Percentiles rank a stretch among this genome's conserved stretches.
phyloP scores from a whole-genome alignment of 1,140 invertebrate genomes.

The Caligus rogercresseyi region DNA sequence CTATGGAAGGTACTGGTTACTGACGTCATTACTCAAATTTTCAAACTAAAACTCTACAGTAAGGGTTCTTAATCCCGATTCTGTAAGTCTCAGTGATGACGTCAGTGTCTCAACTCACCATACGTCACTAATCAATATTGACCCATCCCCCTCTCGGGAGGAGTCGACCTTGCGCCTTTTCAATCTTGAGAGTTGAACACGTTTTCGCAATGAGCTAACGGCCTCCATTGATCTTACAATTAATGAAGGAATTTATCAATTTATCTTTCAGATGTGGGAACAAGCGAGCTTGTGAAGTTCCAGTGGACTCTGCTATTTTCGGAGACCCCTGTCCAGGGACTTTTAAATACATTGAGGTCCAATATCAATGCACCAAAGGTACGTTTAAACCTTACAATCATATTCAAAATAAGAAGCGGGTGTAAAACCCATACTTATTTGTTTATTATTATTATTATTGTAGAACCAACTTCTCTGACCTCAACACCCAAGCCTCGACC shows the following conservation, averaged over 20 bases:
- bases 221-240: not conserved
- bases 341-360: slow-evolving; percentile 82
- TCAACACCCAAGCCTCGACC: not conserved
- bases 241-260: not conserved
- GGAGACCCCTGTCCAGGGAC: slow-evolving; percentile 82
- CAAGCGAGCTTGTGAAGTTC: slow-evolving; percentile 48
- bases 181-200: no score
- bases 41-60: no score
- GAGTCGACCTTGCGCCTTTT: no score
- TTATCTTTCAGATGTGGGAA: slow-evolving; percentile 7
- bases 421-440: not conserved
- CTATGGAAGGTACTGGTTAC: no score
- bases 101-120: no score
- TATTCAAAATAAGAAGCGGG: no score
- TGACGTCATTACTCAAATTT: no score
- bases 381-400: slow-evolving; percentile 14
- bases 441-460: not conserved
- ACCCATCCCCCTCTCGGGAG: no score
- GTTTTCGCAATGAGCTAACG: not conserved
- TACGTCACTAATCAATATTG: no score
- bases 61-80: no score
- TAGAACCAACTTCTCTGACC: not conserved
- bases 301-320: slow-evolving; percentile 66
- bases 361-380: slow-evolving; percentile 54
- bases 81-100: no score